These are phyloP conservation scores for Drosophila albomicans DNA, from an alignment of 1,140 invertebrate genomes.

Conservation along the genomic window DNA sequence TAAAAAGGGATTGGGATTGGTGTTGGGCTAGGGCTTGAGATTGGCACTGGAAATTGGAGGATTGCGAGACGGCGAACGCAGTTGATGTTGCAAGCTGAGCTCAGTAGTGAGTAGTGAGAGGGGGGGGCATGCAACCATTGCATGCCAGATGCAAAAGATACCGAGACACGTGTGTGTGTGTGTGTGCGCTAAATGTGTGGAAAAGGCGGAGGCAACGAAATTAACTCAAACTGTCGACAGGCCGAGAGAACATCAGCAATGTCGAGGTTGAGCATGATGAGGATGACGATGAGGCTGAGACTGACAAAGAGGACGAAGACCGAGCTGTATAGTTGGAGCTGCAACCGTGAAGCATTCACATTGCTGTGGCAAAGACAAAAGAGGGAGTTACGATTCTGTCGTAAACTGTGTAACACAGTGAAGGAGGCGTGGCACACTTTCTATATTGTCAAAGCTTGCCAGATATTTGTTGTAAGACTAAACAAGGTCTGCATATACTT, in stretches of 20 bases:
- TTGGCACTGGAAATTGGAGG: slow-evolving; percentile 18
- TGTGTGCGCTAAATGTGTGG: slow-evolving; percentile 50
- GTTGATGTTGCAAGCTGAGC: slow-evolving; percentile 16
- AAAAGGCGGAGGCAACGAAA: slow-evolving; percentile 60
- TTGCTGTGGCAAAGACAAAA: neutral
- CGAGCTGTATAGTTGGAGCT: neutral
- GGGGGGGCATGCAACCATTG: slow-evolving; percentile 27
- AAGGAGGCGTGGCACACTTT: too few species aligned
- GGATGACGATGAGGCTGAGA: slow-evolving; percentile 9
- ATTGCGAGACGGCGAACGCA: neutral
- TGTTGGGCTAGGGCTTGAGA: slow-evolving; percentile 43
- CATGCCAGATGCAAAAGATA: slow-evolving; percentile 52
- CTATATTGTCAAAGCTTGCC: neutral
- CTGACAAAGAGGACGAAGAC: slow-evolving; percentile 26
- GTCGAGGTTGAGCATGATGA: slow-evolving; percentile 30
- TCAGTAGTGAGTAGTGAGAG: neutral
- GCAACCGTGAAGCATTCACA: neutral
- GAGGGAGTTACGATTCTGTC: neutral
- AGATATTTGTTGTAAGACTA: neutral
- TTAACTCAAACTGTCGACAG: slow-evolving; percentile 80
- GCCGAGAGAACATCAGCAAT: slow-evolving; percentile 27
- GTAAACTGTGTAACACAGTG: neutral
- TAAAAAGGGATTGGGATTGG: slow-evolving; percentile 61
- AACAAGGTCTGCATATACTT: too few species aligned
- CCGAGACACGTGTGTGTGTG: slow-evolving; percentile 11